Percentiles rank a stretch among this genome's conserved stretches.
Conservation (phyloP, 2,797 vertebrate genomes). For the Eutrigla gurnardus region DNA sequence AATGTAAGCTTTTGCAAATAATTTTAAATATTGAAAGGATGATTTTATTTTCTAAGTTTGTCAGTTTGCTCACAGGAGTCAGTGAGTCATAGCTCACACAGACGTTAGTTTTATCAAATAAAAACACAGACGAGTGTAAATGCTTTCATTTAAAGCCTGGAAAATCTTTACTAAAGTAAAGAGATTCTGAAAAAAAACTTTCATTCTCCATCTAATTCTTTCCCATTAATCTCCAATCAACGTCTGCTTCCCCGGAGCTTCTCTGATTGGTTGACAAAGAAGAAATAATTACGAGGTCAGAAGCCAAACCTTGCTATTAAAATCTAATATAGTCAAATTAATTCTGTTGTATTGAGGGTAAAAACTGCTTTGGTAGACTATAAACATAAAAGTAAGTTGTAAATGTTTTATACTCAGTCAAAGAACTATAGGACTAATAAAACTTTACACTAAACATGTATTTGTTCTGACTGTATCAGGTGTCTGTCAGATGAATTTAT, state of each 20-base stretch:
- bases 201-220: constrained; percentile 17
- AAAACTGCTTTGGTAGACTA: constrained; percentile 4
- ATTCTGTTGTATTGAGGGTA: not conserved
- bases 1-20: not conserved
- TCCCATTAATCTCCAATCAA: constrained; percentile 38
- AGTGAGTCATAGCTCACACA: not conserved
- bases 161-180: constrained; percentile 9
- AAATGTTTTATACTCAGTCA: not conserved
- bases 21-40: not conserved
- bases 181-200: constrained; percentile 3
- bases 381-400: not conserved
- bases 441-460: not conserved
- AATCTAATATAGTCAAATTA: constrained; percentile 4
- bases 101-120: not conserved
- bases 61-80: not conserved
- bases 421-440: not conserved
- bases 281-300: constrained; percentile 11
- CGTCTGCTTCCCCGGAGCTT: constrained; percentile 39
- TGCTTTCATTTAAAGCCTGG: not conserved
- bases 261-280: constrained; percentile 42
- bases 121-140: not conserved
- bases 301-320: constrained; percentile 22
- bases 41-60: not conserved
- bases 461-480: not conserved
- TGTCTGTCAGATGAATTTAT: not conserved